Conservation (phyloP, 2,113 vertebrate species). For the Cephalopterus ornatus region DNA sequence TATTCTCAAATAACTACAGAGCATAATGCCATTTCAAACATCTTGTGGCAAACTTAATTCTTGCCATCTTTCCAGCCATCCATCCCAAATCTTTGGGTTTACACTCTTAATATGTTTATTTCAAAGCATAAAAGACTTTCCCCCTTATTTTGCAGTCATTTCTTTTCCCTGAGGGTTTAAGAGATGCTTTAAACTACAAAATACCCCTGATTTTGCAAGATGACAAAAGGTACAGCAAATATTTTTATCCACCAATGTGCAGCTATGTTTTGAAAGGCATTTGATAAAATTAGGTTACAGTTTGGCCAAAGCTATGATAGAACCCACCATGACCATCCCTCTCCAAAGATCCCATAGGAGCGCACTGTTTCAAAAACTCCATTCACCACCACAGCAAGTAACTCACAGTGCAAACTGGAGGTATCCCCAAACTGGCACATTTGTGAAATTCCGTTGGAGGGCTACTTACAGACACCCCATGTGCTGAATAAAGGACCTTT, state of each 20-base stretch:
- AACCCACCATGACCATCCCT: fast-evolving
- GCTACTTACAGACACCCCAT: background rate
- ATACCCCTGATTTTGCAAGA: background rate
- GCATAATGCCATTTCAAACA: background rate
- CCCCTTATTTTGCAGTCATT: background rate
- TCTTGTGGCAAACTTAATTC: background rate
- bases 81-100: background rate
- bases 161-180: background rate
- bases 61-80: background rate
- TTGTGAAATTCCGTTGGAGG: background rate
- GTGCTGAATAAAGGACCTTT: fast-evolving
- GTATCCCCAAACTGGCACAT: fast-evolving
- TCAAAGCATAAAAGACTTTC: background rate
- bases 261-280: background rate
- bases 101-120: fast-evolving
- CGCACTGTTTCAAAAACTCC: background rate
- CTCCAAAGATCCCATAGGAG: background rate
- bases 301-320: background rate
- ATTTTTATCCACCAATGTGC: background rate
- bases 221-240: background rate
- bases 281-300: background rate
- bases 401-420: background rate
- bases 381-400: background rate
- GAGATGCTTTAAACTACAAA: background rate
- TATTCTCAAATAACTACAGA: background rate